Conservation (phyloP, 2,113 vertebrate species). For the Pteronura brasiliensis region DNA sequence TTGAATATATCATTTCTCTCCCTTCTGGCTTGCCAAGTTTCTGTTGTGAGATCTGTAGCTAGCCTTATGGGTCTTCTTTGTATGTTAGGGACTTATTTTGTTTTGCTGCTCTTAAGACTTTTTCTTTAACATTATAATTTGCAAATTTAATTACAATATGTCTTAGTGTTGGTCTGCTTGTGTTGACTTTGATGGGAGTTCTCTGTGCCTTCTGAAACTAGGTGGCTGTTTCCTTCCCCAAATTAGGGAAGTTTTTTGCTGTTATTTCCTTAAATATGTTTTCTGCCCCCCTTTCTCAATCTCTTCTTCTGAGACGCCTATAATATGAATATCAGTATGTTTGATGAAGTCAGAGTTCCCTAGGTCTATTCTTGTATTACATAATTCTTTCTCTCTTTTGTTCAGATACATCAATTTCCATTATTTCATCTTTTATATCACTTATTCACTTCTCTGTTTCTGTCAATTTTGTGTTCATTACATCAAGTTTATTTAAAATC, state of each 20-base stretch:
- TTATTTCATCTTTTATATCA: background rate
- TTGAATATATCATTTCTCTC: background rate
- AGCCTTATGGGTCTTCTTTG: background rate
- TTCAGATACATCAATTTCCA: background rate
- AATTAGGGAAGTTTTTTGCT: background rate
- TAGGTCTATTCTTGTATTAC: background rate
- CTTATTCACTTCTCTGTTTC: background rate
- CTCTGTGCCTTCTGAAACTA: background rate
- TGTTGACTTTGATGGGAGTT: background rate
- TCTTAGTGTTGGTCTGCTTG: background rate
- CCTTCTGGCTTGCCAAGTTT: background rate
- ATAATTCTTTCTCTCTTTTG: background rate
- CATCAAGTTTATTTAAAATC: background rate
- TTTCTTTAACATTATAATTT: background rate
- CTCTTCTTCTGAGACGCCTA: background rate
- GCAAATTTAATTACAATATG: background rate
- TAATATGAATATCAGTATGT: background rate
- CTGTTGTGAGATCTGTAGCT: background rate
- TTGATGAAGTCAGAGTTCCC: background rate
- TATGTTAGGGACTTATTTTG: background rate
- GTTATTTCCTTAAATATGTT: background rate
- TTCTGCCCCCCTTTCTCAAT: background rate
- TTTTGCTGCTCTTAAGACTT: background rate
- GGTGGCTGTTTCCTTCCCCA: background rate
- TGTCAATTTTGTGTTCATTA: background rate